A percentile compares a stretch with the other conserved stretches of the same genome.
phyloP scores from a whole-genome alignment of 2,113 vertebrate species.

The Poeciliopsis retropinna region DNA sequence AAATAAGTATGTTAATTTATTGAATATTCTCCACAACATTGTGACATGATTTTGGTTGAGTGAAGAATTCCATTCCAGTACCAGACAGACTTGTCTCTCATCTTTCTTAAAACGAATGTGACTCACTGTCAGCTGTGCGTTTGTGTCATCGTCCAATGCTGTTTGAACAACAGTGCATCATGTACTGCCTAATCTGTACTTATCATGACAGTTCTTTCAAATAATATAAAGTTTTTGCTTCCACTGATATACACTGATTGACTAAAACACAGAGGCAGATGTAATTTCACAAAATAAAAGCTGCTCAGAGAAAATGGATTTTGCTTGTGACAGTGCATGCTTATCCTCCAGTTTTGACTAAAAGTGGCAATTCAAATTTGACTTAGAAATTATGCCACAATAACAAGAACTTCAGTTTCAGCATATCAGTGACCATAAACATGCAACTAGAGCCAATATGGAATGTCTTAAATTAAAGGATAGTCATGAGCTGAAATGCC shows the following conservation, averaged over 20 bases:
- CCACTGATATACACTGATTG: constrained; percentile 21
- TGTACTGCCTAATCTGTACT: constrained; percentile 6
- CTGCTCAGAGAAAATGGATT: not conserved
- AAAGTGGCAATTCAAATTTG: not conserved
- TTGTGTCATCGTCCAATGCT: constrained; percentile 7
- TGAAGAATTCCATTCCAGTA: not conserved
- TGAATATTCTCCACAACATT: not conserved
- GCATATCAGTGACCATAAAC: no score
- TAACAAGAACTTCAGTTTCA: not conserved
- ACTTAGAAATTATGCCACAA: not conserved
- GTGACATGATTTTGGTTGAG: not conserved
- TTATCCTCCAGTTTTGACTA: not conserved
- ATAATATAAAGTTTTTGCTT: constrained; percentile 22
- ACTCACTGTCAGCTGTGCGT: constrained; percentile 16
- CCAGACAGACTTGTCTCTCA: constrained; percentile 10
- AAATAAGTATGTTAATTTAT: constrained; percentile 4
- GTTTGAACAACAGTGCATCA: constrained; percentile 30
- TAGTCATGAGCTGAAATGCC: no score
- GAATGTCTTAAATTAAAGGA: no score
- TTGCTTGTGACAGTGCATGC: not conserved
- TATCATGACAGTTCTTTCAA: constrained; percentile 37
- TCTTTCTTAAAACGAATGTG: constrained; percentile 12
- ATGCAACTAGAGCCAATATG: no score
- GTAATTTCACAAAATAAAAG: not conserved
- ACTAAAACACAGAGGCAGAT: not conserved